Percentiles rank a stretch among this genome's conserved stretches.
Conservation (phyloP, 2,797 vertebrate species). For the Enteromius mattozi region DNA sequence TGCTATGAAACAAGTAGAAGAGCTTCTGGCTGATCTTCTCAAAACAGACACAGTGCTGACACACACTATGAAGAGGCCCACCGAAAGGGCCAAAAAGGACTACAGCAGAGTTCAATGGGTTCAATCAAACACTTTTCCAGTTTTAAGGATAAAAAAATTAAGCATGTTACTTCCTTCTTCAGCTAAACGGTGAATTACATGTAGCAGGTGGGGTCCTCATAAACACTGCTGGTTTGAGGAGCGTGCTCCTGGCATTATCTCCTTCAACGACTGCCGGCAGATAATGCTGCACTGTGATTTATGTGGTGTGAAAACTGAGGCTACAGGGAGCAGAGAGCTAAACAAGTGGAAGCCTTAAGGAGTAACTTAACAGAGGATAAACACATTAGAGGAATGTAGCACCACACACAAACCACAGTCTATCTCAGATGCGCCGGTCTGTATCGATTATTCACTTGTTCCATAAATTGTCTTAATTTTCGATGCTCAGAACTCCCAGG, state of each 20-base stretch:
- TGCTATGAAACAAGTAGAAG: slow-evolving; percentile 29
- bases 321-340: slow-evolving; percentile 66
- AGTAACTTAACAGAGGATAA: slow-evolving; percentile 74
- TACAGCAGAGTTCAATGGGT: slow-evolving; percentile 36
- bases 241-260: slow-evolving; percentile 54
- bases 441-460: slow-evolving; percentile 27
- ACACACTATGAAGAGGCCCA: slow-evolving; percentile 30
- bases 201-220: slow-evolving; percentile 70
- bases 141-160: slow-evolving; percentile 59
- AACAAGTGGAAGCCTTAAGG: slow-evolving; percentile 68
- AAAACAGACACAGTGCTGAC: slow-evolving; percentile 42
- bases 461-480: not conserved
- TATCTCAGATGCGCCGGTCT: slow-evolving; percentile 62
- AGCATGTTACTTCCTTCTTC: slow-evolving; percentile 64
- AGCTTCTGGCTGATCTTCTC: slow-evolving; percentile 40
- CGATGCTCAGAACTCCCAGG: not conserved
- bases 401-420: slow-evolving; percentile 61
- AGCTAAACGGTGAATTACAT: slow-evolving; percentile 70
- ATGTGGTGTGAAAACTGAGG: slow-evolving; percentile 75
- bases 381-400: slow-evolving; percentile 66
- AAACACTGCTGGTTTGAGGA: slow-evolving; percentile 73
- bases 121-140: not conserved
- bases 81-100: not conserved
- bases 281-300: slow-evolving; percentile 72
- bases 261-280: slow-evolving; percentile 68